Base-by-base conservation (phyloP, 2,797 vertebrate genomes). In the Epinephelus coioides region DNA sequence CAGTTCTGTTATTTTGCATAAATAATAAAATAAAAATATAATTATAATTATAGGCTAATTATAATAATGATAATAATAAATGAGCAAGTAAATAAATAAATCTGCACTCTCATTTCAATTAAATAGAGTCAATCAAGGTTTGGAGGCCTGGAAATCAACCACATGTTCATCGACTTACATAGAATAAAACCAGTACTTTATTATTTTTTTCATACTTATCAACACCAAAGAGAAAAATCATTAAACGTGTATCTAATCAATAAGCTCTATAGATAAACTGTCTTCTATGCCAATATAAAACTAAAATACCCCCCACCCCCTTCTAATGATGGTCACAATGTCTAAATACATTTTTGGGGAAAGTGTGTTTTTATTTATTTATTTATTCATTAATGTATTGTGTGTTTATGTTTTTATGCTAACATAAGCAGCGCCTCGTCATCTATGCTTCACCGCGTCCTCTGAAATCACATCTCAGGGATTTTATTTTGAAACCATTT, bases 401-500 rank as follows among this genome's bases (percentile, higher is more conserved):
- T 19, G 12, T 11, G 2, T 50, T 62, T 13, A 50, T 15, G 12
- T 70, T 27, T 10, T 13, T 46, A 13, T 8, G 4, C 18, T 6
- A 5, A 14, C n/a, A 2, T 56, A 18, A 43, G 21, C 50, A 63
- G 40, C 50, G 23, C 5, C 4, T 47, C 21, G 5, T 14, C 40
- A 8, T 21, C 9, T 66, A 7, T 6, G 9, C 51, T 0, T 9
- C 30, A 15, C n/a, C 55, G 4, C 2, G 10, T 3, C 55, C 23
- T 63, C 34, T 13, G 14, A 54, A 12, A 23, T 63, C 51, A 65
- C 25, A 5, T 27, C 6, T 56, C 10, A 25, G 3, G 44, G 18
- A 13, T n/a, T 89, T 93, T 94, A 94, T 86, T 93, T 83, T 93
- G 93, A 90, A 94, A 91, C 27, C 8, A 4, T 2, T 75, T 0